Conservation (phyloP, 2,888 invertebrate species). For the Eristalinus sepulchralis region DNA sequence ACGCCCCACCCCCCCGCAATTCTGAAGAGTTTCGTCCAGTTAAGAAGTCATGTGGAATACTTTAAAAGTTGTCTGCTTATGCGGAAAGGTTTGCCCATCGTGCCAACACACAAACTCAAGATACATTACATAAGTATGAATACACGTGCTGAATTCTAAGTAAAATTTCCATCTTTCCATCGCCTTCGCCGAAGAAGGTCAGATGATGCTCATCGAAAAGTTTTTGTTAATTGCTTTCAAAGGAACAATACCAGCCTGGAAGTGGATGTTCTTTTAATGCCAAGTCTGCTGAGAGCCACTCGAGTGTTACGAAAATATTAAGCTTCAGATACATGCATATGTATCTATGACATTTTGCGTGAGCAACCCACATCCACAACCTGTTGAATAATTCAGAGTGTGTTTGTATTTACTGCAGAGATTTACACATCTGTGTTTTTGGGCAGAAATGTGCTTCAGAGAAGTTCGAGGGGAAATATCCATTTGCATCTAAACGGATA, state of each 20-base stretch:
- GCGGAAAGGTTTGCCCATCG: too few relatives aligned
- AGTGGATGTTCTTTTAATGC: conserved; percentile 2
- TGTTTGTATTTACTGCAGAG: background rate
- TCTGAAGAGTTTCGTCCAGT: too few relatives aligned
- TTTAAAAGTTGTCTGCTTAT: background rate
- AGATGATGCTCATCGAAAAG: background rate
- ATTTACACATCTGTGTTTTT: background rate
- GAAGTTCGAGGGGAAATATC: background rate
- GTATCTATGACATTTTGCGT: background rate
- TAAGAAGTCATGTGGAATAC: background rate
- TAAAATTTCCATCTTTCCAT: background rate
- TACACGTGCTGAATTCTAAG: background rate
- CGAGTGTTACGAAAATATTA: conserved; percentile 15
- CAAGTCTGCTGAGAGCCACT: background rate
- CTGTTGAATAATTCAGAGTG: background rate
- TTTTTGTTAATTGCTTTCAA: conserved; percentile 14
- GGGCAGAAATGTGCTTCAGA: background rate
- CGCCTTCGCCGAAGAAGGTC: background rate
- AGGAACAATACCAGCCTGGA: background rate
- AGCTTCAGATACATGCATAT: background rate
- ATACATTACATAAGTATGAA: background rate
- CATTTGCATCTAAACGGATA: background rate
- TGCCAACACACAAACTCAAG: too few relatives aligned
- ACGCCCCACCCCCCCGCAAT: too few relatives aligned
- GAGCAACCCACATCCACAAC: background rate